phyloP scores from a whole-genome alignment of 2,888 invertebrate species.

The Drosophila meridiana region DNA sequence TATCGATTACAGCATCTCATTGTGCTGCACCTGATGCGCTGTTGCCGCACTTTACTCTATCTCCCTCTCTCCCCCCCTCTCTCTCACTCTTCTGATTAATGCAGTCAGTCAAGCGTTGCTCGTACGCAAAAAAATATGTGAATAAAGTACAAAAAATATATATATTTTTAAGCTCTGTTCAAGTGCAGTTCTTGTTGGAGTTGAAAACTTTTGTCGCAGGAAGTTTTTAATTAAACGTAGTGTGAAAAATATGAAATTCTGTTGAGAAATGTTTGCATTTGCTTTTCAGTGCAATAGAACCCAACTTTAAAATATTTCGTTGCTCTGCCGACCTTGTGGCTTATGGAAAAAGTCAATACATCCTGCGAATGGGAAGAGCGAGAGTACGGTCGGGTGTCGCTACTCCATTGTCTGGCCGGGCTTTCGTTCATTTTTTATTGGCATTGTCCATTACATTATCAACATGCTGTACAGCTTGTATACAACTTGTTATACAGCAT shows the following conservation, averaged over 20 bases:
- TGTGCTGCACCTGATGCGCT: slow-evolving; percentile 25
- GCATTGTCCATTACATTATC: slow-evolving; percentile 74
- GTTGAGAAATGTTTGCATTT: background rate
- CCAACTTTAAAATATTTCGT: background rate
- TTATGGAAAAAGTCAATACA: slow-evolving; percentile 37
- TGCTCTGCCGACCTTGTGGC: slow-evolving; percentile 43
- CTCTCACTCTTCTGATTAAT: slow-evolving; percentile 46
- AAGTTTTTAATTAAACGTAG: slow-evolving; percentile 74
- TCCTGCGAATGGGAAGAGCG: background rate
- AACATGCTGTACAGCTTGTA: slow-evolving; percentile 54
- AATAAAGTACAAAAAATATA: background rate
- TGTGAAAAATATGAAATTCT: slow-evolving; percentile 31
- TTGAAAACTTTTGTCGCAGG: slow-evolving; percentile 36
- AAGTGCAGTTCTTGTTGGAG: slow-evolving; percentile 64
- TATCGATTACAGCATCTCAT: slow-evolving; percentile 48
- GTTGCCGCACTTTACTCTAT: slow-evolving; percentile 48
- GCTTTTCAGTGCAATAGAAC: slow-evolving; percentile 3
- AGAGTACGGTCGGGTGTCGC: background rate
- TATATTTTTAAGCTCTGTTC: slow-evolving; percentile 39
- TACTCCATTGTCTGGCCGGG: slow-evolving; percentile 39
- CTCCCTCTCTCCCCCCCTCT: background rate
- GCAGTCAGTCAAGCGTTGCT: slow-evolving; percentile 58
- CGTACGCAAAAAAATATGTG: slow-evolving; percentile 36
- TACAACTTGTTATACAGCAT: slow-evolving; percentile 53
- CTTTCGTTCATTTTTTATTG: slow-evolving; percentile 52